These are phyloP conservation scores for Camponotus vicinus DNA, from an alignment of 1,140 invertebrate species.

Conservation along the genomic window DNA sequence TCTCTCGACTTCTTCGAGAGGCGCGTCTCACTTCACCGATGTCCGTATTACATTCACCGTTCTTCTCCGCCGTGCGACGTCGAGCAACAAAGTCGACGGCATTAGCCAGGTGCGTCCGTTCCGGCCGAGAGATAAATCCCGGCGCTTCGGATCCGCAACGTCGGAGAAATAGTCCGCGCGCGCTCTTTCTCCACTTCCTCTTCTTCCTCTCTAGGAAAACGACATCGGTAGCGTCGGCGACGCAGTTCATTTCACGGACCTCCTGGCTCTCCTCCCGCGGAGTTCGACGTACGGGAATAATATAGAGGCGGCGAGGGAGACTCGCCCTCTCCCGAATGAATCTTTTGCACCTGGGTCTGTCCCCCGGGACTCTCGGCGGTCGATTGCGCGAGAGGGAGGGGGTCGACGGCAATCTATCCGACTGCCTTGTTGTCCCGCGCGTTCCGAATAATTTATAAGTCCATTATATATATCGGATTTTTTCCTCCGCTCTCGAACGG, in stretches of 20 bases:
- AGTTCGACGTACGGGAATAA: constrained; percentile 69
- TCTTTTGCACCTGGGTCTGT: constrained; percentile 67
- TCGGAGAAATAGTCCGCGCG: constrained; percentile 23
- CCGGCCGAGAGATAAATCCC: constrained; percentile 68
- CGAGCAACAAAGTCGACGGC: constrained; percentile 66
- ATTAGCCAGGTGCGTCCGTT: constrained; percentile 71
- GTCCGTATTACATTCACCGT: constrained; percentile 39
- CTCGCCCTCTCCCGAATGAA: constrained; percentile 47
- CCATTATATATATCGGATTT: constrained; percentile 71
- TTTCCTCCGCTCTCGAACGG: constrained; percentile 57
- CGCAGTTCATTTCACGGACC: constrained; percentile 64
- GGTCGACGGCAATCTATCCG: constrained; percentile 63
- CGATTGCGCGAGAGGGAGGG: constrained; percentile 23
- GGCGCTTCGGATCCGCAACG: constrained; percentile 37
- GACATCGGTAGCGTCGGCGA: constrained; percentile 25
- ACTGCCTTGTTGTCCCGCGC: constrained; percentile 49
- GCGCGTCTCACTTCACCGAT: constrained; percentile 29
- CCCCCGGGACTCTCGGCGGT: constrained; percentile 42
- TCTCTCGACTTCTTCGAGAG: constrained; percentile 19
- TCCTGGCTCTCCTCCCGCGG: constrained; percentile 28
- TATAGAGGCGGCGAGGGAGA: constrained; percentile 53
- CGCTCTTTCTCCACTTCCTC: constrained; percentile 26
- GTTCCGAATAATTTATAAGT: constrained; percentile 77
- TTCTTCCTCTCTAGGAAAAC: constrained; percentile 9
- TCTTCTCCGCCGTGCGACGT: not conserved